Conservation (phyloP, 2,797 vertebrate species). For the Pseudochaenichthys georgianus region DNA sequence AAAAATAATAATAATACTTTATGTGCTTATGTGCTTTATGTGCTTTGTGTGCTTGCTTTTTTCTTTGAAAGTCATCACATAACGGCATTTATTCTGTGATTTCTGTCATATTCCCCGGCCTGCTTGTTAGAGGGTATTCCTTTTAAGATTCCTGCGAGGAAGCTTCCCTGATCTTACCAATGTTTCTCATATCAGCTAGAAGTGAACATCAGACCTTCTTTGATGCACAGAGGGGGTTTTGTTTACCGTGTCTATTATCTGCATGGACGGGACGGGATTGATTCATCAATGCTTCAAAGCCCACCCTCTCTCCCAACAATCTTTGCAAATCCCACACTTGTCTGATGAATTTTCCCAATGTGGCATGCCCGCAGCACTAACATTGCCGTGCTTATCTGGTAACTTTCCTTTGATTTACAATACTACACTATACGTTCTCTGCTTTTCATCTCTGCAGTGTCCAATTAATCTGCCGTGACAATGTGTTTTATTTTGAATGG, state of each 20-base stretch:
- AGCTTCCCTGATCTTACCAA: slow-evolving; percentile 16
- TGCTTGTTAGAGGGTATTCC: background rate
- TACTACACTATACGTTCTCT: slow-evolving; percentile 8
- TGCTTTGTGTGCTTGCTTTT: too few species aligned
- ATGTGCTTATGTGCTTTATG: too few species aligned
- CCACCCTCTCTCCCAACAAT: slow-evolving; percentile 57
- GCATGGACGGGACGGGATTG: slow-evolving; percentile 45
- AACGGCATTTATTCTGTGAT: too few species aligned
- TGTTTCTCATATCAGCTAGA: slow-evolving; percentile 33
- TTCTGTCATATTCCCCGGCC: background rate
- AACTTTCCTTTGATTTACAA: slow-evolving; percentile 49
- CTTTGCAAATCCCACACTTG: slow-evolving; percentile 75
- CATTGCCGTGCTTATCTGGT: slow-evolving; percentile 61
- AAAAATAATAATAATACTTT: too few species aligned
- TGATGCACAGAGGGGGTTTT: slow-evolving; percentile 41
- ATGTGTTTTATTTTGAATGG: slow-evolving; percentile 23
- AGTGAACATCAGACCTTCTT: slow-evolving; percentile 36
- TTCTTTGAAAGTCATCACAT: too few species aligned
- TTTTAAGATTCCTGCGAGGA: slow-evolving; percentile 17
- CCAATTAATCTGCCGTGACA: slow-evolving; percentile 19
- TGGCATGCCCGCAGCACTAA: slow-evolving; percentile 44
- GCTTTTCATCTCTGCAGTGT: slow-evolving; percentile 34
- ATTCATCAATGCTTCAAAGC: slow-evolving; percentile 56
- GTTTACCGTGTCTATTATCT: slow-evolving; percentile 60
- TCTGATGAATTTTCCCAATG: slow-evolving; percentile 67